Base-by-base conservation (phyloP, 2,888 invertebrate genomes). In the Diaphora mendica region DNA sequence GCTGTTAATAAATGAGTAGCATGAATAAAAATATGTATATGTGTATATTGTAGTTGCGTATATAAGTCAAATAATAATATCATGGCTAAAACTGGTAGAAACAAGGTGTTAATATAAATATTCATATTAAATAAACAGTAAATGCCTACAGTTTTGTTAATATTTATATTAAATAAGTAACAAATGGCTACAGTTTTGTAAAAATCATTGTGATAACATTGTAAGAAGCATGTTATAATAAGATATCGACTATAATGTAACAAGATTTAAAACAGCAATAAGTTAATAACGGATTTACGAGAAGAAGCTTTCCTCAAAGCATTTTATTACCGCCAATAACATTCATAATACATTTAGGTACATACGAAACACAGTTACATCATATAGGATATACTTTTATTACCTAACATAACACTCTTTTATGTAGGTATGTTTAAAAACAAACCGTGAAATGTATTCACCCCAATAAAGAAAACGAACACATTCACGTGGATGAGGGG, bases 371-470 rank as follows among this genome's bases (percentile, higher is more conserved):
- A 30, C 62, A 5, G 17, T 62, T 62, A 62, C 17, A 30, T 33
- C 17, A 62, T 33, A 17, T n/a, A 26, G 3, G 13, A 42, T 65
- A 13, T n/a, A 39, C 20, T n/a, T 66, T 39, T 2, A 66, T 7
- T 67, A 42, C 26, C n/a, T 17, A 48, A 13, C 51, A 55, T 55
- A 65, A 68, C 39, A 71, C 66, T 39, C 74, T 71, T 75, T 67
- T 66, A 55, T 75, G 59, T 73, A 69, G 42, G 71, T 75, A 74
- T 79, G 77, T 83, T 84, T 80, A 84, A 80, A 84, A 84, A 84
- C 86, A 84, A 87, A 83, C 80, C 77, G 66, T 80, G 79, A 79
- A 84, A 84, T 82, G 73, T 83, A 83, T 87, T 82, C 83, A 82
- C 81, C 81, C 83, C 77, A 85, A 80, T 83, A 79, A 81, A 81